Conservation (phyloP, 2,113 vertebrate genomes). For the Prochilodus magdalenae region DNA sequence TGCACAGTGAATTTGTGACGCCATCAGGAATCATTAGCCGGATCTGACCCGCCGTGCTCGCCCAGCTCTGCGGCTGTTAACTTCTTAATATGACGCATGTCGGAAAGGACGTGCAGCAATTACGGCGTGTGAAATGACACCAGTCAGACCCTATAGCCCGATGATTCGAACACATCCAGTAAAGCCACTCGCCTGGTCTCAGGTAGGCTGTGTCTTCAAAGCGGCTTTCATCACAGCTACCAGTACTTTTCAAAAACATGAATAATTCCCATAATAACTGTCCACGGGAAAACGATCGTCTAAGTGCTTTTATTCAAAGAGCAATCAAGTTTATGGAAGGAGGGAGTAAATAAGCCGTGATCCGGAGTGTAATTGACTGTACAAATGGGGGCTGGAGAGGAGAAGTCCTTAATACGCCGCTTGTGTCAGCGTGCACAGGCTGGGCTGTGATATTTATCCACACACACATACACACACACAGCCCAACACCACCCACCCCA, state of each 20-base stretch:
- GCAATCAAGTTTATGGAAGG: slow-evolving; percentile 90
- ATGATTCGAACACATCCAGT: not conserved
- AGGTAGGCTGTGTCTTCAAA: not conserved
- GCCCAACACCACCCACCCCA: not conserved
- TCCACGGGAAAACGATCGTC: slow-evolving; percentile 86
- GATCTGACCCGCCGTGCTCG: not conserved
- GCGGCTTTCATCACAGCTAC: not conserved
- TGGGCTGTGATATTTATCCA: not conserved
- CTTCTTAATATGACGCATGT: slow-evolving; percentile 18
- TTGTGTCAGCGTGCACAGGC: not conserved
- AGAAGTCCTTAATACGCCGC: not conserved
- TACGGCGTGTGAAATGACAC: not conserved
- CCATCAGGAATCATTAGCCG: not conserved
- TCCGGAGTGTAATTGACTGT: slow-evolving; percentile 88
- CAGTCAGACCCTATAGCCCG: not conserved
- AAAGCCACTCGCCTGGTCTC: not conserved
- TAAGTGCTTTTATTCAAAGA: slow-evolving; percentile 89
- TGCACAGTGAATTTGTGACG: not conserved
- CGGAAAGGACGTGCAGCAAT: slow-evolving; percentile 8
- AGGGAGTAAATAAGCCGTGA: slow-evolving; percentile 89
- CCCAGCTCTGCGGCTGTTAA: not conserved
- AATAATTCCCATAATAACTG: slow-evolving; percentile 62
- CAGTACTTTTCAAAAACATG: slow-evolving; percentile 9
- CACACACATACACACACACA: not conserved
- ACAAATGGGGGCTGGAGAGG: slow-evolving; percentile 81